Conservation (phyloP, 2,888 invertebrate genomes). For the Microplitis manilae region DNA sequence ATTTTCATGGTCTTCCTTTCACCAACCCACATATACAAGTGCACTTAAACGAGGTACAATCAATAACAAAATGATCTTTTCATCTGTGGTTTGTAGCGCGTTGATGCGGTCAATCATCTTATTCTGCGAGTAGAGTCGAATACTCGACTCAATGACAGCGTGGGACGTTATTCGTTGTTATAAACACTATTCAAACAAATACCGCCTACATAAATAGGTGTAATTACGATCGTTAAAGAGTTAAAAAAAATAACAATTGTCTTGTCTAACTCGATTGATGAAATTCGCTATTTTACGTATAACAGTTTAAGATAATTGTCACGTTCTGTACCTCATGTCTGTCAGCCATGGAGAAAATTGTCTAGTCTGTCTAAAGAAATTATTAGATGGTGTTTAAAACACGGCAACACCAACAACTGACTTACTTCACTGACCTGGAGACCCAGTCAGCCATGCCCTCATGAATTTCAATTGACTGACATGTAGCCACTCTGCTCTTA, state of each 20-base stretch:
- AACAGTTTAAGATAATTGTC: neutral
- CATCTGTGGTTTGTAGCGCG: neutral
- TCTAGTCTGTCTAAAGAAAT: neutral
- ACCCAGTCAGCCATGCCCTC: conserved; percentile 62
- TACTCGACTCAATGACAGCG: conserved; percentile 10
- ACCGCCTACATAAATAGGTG: neutral
- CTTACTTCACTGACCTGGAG: conserved; percentile 70
- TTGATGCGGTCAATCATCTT: conserved; percentile 22
- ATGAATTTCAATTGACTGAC: conserved; percentile 59
- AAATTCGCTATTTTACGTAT: too few relatives aligned
- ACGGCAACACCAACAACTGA: conserved; percentile 47
- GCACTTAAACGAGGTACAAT: conserved; percentile 24
- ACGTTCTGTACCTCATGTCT: neutral
- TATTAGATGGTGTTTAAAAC: conserved; percentile 10
- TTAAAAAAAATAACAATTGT: too few relatives aligned
- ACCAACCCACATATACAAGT: conserved; percentile 20
- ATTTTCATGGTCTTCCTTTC: conserved; percentile 20
- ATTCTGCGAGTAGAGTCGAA: conserved; percentile 3
- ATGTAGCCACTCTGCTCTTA: conserved; percentile 8
- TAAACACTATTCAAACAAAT: conserved; percentile 10
- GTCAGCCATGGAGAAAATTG: neutral
- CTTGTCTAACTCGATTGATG: too few relatives aligned
- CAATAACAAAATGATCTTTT: conserved; percentile 28
- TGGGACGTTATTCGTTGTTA: conserved; percentile 2
- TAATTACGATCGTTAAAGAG: too few relatives aligned